Evolutionary conservation across 2,797 vertebrate genomes (phyloP), one percentile per base, ranked within the genome.

Genomic region (Phataginus tetradactyla): DNA sequence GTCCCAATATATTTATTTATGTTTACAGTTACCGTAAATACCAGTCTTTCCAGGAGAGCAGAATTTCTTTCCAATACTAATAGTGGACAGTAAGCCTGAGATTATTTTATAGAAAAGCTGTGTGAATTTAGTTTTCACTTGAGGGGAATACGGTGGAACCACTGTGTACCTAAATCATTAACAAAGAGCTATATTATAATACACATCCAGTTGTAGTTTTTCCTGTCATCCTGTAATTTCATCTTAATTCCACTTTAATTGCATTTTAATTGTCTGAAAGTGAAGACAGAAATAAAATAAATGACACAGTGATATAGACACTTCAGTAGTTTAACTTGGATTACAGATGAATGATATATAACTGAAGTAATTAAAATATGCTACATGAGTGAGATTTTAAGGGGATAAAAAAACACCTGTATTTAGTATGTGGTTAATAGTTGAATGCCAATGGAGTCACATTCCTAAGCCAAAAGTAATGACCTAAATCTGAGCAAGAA

Each of bases 381-480:
- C 32, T 86, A 20, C 59, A 80, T 21, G 34, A 94, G 12, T 68
- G n/a, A 92, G 4, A 83, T 68, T 88, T 78, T 78, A 23, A 92
- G 14, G 25, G 5, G 20, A 53, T 49, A 68, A 7, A 25, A 53
- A 45, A 74, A 3, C 2, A 45, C 12, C 53, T 49, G 4, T n/a
- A 85, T 86, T 96, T 94, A 34, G 61, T 51, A n/a, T 53, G 18
- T 69, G 32, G 71, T 57, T 71, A 59, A 89, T 64, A 89, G 61
- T 27, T 86, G 32, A 88, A 92, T 92, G 71, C 75, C 88, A 85
- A 20, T 80, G 61, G 66, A 96, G 74, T 71, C 39, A 68, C 12
- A 93, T 96, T 94, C 11, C 63, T 96, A 90, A 95, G 13, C 72
- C 93, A 93, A 97, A 96, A 98, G 64, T 34, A 96, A 90, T 64